Conservation (phyloP, 2,888 invertebrate species). For the Protophormia terraenovae region DNA sequence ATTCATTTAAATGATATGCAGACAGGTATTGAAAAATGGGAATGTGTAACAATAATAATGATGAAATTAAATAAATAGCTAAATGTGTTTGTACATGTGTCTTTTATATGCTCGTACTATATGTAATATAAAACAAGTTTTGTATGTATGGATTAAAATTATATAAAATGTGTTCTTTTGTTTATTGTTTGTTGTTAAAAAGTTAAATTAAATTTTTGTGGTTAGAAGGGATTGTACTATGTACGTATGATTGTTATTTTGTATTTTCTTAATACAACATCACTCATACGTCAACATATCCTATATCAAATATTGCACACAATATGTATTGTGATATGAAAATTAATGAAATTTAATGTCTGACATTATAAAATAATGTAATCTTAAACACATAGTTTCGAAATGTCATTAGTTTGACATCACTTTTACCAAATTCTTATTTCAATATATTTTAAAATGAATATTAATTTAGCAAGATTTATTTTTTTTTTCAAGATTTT, state of each 20-base stretch:
- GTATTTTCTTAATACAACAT: neutral
- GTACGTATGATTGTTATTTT: conserved; percentile 26
- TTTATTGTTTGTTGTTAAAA: conserved; percentile 15
- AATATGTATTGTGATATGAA: neutral
- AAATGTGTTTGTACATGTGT: neutral
- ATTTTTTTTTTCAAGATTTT: no score
- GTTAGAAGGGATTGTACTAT: neutral
- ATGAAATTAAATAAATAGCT: conserved; percentile 4
- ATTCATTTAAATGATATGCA: neutral
- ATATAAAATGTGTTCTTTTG: neutral
- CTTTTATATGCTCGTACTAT: no score
- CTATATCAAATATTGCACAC: neutral
- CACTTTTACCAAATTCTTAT: no score
- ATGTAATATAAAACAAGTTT: neutral
- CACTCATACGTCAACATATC: conserved; percentile 12
- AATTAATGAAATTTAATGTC: neutral
- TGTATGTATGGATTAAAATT: neutral
- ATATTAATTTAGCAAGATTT: no score
- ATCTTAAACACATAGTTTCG: no score
- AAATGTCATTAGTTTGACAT: no score
- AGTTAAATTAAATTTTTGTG: conserved; percentile 44
- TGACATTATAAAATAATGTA: no score
- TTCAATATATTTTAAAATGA: no score
- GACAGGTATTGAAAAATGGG: neutral
- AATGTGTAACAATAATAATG: neutral